Percentiles rank a stretch among this genome's conserved stretches.
Conservation (phyloP, 2,797 vertebrate species). For the Catharus ustulatus region DNA sequence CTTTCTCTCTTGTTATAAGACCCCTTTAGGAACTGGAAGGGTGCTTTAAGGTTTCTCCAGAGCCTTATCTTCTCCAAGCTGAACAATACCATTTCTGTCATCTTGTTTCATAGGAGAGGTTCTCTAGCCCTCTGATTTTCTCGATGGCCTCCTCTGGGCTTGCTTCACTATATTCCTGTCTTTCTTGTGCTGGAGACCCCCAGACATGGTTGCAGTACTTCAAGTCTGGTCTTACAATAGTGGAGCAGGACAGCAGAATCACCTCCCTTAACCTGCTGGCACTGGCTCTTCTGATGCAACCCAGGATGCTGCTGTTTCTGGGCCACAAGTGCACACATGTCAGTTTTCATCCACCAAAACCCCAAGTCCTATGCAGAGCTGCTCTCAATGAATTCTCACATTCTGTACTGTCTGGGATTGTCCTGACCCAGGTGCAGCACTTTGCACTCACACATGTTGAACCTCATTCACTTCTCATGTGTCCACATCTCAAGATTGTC, state of each 20-base stretch:
- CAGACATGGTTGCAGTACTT: not conserved
- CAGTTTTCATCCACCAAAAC: not conserved
- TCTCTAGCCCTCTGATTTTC: not conserved
- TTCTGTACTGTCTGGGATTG: not conserved
- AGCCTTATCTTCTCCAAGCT: not conserved
- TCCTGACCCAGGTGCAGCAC: not conserved
- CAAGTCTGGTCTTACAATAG: not conserved
- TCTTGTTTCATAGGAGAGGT: not conserved
- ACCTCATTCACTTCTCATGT: not conserved
- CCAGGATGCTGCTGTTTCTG: not conserved
- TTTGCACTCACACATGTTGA: not conserved
- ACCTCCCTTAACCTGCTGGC: rapidly evolving
- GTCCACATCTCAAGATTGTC: not conserved
- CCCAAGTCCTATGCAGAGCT: not conserved
- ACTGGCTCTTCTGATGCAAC: not conserved
- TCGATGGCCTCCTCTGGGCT: not conserved
- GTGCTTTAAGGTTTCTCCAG: not conserved
- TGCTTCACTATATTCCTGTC: not conserved
- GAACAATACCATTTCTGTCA: not conserved
- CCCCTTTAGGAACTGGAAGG: not conserved
- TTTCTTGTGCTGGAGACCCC: not conserved
- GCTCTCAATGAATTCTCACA: not conserved
- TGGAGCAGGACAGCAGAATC: not conserved
- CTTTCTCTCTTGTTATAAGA: not conserved
- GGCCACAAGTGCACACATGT: rapidly evolving